phyloP scores from a whole-genome alignment of 2,113 vertebrate genomes.

The Jaculus jaculus region DNA sequence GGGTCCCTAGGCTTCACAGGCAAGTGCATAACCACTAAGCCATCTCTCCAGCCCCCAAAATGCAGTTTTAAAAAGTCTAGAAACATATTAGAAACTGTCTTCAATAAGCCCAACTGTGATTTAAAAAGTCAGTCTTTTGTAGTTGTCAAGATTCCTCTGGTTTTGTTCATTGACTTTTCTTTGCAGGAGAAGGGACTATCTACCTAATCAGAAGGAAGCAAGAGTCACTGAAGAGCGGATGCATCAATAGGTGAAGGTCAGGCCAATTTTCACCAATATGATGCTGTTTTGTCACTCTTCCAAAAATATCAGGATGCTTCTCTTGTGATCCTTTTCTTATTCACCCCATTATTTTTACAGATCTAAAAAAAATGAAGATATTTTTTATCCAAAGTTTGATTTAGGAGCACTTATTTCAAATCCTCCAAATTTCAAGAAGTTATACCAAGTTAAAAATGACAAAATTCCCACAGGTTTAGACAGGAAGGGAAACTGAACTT shows the following conservation, averaged over 20 bases:
- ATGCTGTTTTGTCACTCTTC: conserved; percentile 87
- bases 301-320: conserved; percentile 87
- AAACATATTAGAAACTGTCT: conserved; percentile 88
- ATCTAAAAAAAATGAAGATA: conserved; percentile 85
- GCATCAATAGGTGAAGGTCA: conserved; percentile 88
- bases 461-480: conserved; percentile 77
- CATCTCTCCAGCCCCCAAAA: too few relatives aligned
- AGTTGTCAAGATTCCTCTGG: conserved; percentile 82
- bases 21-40: too few relatives aligned
- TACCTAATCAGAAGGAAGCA: conserved; percentile 89
- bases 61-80: conserved; percentile 77
- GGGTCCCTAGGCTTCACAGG: too few relatives aligned
- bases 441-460: conserved; percentile 79
- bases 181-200: conserved; percentile 87
- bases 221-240: conserved; percentile 85
- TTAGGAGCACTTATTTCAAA: conserved; percentile 86
- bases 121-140: conserved; percentile 89
- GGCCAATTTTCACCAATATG: conserved; percentile 88
- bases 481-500: conserved; percentile 73
- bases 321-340: conserved; percentile 88
- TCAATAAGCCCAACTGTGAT: conserved; percentile 89
- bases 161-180: conserved; percentile 89
- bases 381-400: conserved; percentile 86
- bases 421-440: conserved; percentile 84
- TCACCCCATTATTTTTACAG: conserved; percentile 87